phyloP scores from a whole-genome alignment of 2,888 invertebrate species.

The Apeira syringaria region DNA sequence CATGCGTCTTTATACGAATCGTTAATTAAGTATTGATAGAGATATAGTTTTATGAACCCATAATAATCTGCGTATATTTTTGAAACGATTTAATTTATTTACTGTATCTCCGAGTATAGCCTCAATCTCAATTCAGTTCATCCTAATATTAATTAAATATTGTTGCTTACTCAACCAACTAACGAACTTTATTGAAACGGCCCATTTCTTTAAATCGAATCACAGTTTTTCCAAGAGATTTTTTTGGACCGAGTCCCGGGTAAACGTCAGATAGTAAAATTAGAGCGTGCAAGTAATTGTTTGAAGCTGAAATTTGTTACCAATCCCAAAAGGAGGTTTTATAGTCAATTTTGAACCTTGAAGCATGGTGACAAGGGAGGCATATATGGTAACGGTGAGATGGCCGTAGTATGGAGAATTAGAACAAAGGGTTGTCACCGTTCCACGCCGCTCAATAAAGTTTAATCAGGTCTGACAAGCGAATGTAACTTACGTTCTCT shows the following conservation, averaged over 20 bases:
- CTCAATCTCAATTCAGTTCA: neutral
- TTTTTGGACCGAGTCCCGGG: constrained; percentile 50
- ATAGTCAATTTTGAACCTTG: constrained; percentile 26
- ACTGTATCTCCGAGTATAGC: no score
- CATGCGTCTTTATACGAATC: no score
- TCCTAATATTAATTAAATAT: constrained; percentile 22
- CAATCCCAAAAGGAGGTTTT: neutral
- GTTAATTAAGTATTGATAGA: no score
- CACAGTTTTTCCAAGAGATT: constrained; percentile 45
- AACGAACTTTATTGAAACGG: constrained; percentile 41
- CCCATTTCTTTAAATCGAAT: constrained; percentile 53
- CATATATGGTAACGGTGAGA: constrained; percentile 22
- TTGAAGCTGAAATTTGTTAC: constrained; percentile 49
- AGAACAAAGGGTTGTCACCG: constrained; percentile 70
- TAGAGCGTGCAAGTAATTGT: constrained; percentile 62
- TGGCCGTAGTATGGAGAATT: constrained; percentile 52
- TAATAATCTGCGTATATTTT: no score
- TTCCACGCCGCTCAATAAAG: constrained; percentile 63
- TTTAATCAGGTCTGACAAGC: constrained; percentile 61
- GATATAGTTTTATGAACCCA: no score
- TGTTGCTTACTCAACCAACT: constrained; percentile 34
- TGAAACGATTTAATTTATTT: no score
- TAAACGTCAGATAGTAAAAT: constrained; percentile 60
- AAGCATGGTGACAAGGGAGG: constrained; percentile 17
- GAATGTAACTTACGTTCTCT: constrained; percentile 45